Base-by-base conservation (phyloP, 2,888 invertebrate species). In the Euzophera pinguis region DNA sequence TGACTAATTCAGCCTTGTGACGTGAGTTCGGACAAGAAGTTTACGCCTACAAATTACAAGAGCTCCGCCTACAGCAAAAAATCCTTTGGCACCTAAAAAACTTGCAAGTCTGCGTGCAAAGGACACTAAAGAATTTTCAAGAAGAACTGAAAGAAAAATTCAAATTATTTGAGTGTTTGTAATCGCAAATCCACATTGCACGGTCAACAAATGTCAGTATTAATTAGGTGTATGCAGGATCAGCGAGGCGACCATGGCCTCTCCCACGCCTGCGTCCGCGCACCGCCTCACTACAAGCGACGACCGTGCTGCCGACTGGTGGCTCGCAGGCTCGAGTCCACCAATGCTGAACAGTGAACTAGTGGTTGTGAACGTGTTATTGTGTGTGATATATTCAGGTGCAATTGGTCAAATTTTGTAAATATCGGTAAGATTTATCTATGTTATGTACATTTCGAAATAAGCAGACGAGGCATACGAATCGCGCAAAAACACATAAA, bases 51-150 rank as follows among this genome's bases (percentile, higher is more conserved):
- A 79, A 80, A 73, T 77, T 74, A 75, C 71, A 73, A 62, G 69
- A 68, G 86, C 83, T 78, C 88, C 87, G 87, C 89, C 89, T 81
- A 88, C 86, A 65, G 64, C 62, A 78, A 80, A 81, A 83, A 79
- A 17, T n/a, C 50, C 62, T 62, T 60, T 12, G 10, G 9, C 1
- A 29, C 0, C 9, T 27, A 43, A 43, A 29, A 43, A 13, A 29
- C 13, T 2, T 38, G 12, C 38, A 32, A 7, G 32, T 9, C n/a
- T 6, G 7, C 32, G 7, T 7, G 8, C 29, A 32, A 32, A 32
- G 32, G 10, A 7, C 3, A 9, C 10, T 32, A 1, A 3, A 32
- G 8, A 32, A 9, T 4, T 32, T 4, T 5, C 2, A 22, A 22
- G 22, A 22, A 22, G 22, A 22, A 22, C 5, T 22, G 5, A 22